Percentiles rank a stretch among this genome's conserved stretches.
These are phyloP conservation scores for Ctenodactylus gundi DNA, from an alignment of 2,113 vertebrate species.

Conservation along the genomic window DNA sequence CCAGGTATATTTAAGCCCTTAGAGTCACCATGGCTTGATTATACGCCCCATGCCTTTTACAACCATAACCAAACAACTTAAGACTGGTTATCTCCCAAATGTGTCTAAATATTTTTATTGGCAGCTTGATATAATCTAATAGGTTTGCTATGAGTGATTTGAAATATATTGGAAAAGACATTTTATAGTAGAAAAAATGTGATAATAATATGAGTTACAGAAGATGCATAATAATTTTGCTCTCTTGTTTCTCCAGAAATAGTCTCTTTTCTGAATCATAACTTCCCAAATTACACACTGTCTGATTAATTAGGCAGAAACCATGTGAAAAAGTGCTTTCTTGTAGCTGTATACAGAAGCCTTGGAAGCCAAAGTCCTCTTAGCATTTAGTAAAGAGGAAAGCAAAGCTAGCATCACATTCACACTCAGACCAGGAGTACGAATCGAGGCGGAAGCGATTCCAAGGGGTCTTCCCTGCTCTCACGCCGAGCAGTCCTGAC, in stretches of 20 bases:
- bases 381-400: constrained; percentile 36
- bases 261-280: not conserved
- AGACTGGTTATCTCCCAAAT: constrained; percentile 64
- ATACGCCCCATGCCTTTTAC: not conserved
- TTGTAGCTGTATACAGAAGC: constrained; percentile 33
- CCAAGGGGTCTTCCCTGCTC: fast-evolving
- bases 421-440: not conserved
- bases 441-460: not conserved
- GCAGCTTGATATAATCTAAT: constrained; percentile 26
- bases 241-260: not conserved
- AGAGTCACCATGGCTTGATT: not conserved
- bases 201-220: not conserved
- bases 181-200: not conserved
- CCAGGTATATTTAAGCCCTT: not conserved
- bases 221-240: not conserved
- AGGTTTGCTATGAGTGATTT: not conserved
- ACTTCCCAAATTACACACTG: not conserved
- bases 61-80: constrained; percentile 47
- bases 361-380: not conserved
- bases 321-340: constrained; percentile 38
- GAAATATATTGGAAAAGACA: not conserved
- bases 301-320: constrained; percentile 43
- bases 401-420: not conserved
- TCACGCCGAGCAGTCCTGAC: not conserved
- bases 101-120: constrained; percentile 55